These are phyloP conservation scores for Porphyrio hochstetteri DNA, from an alignment of 2,113 vertebrate genomes.

Conservation along the genomic window DNA sequence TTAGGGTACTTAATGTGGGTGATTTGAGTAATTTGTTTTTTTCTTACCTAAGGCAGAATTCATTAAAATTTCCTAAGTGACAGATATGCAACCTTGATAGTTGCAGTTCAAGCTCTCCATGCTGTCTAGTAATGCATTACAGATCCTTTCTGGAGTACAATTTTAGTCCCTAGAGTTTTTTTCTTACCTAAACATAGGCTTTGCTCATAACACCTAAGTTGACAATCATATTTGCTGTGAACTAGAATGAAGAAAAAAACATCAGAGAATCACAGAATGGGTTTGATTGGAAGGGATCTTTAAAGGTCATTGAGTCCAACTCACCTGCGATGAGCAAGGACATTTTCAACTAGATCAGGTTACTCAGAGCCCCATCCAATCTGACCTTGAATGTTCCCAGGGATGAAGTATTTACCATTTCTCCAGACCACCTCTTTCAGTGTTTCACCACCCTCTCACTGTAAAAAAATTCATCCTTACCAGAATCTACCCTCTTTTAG, in stretches of 20 bases:
- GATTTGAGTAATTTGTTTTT: not conserved
- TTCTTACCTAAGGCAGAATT: not conserved
- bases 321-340: not conserved
- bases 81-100: not conserved
- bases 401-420: too few species aligned
- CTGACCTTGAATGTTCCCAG: too few species aligned
- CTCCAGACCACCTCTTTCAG: too few species aligned
- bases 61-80: not conserved
- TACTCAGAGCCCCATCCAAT: too few species aligned
- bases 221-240: not conserved
- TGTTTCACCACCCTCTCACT: not conserved
- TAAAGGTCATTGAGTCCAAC: not conserved
- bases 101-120: not conserved
- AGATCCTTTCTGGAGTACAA: not conserved
- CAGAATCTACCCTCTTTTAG: not conserved
- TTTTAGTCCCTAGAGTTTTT: not conserved
- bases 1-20: not conserved
- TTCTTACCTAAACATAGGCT: not conserved
- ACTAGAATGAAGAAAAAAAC: not conserved
- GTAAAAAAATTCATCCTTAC: not conserved
- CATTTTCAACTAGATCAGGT: not conserved
- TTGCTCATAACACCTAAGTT: not conserved
- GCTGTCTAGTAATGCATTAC: not conserved
- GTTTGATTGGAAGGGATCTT: not conserved
- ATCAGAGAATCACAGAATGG: too few species aligned